Percentiles rank a stretch among this genome's conserved stretches.
Conservation (phyloP, 1,140 invertebrate genomes). For the Eurosta solidaginis region DNA sequence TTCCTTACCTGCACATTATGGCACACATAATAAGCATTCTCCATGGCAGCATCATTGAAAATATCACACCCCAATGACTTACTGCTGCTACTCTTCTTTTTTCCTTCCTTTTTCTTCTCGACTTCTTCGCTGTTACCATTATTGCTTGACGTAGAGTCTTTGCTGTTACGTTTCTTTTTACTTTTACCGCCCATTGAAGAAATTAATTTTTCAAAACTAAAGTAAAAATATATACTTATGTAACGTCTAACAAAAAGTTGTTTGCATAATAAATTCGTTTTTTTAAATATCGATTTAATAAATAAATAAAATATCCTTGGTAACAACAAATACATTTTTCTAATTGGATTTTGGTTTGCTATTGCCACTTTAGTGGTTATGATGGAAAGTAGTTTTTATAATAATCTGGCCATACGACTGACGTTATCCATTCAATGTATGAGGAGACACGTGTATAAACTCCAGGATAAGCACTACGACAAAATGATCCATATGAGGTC, state of each 20-base stretch:
- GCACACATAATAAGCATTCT: conserved; percentile 86
- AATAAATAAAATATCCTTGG: background rate
- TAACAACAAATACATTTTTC: background rate
- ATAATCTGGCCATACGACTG: conserved; percentile 53
- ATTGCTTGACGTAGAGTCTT: conserved; percentile 60
- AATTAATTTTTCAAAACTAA: too few relatives aligned
- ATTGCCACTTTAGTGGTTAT: background rate
- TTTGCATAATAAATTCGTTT: too few relatives aligned
- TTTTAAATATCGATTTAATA: conserved; percentile 6
- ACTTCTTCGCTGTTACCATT: conserved; percentile 58
- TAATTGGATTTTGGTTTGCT: background rate
- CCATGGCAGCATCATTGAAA: conserved; percentile 83
- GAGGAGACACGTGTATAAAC: conserved; percentile 62
- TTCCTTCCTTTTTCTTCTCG: conserved; percentile 53
- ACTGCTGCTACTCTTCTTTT: conserved; percentile 67
- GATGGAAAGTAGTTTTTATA: conserved; percentile 18
- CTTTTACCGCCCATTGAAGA: conserved; percentile 57
- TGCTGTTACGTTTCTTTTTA: conserved; percentile 64
- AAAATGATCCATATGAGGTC: conserved; percentile 53
- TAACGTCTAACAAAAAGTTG: too few relatives aligned
- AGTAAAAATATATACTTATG: too few relatives aligned
- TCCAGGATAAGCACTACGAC: conserved; percentile 54
- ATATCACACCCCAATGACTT: conserved; percentile 76
- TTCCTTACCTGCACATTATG: conserved; percentile 86
- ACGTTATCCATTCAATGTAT: conserved; percentile 62